Conservation (phyloP, 2,888 invertebrate genomes). For the Sturmia bella region DNA sequence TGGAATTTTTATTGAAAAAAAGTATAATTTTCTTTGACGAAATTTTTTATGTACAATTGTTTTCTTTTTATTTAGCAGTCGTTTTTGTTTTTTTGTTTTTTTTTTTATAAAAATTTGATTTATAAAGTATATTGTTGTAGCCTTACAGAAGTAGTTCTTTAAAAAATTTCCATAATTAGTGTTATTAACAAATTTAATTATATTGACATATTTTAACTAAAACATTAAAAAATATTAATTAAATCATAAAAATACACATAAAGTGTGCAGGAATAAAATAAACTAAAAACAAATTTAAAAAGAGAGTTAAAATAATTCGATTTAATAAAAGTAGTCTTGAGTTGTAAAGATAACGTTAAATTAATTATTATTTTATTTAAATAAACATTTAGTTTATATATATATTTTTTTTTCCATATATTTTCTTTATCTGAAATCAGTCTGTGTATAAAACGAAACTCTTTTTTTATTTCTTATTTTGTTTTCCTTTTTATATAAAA, state of each 20-base stretch:
- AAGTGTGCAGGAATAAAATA: neutral
- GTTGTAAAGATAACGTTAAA: conserved; percentile 22
- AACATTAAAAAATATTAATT: conserved; percentile 12
- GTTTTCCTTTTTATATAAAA: conserved; percentile 1
- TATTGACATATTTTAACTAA: conserved; percentile 32
- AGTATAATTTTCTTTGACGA: neutral
- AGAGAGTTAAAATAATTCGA: conserved; percentile 3
- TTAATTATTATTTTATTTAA: conserved; percentile 22
- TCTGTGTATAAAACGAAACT: conserved; percentile 64
- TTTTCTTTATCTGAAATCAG: conserved; percentile 65
- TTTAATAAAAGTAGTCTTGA: conserved; percentile 28
- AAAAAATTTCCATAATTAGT: conserved; percentile 4
- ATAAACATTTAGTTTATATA: conserved; percentile 37
- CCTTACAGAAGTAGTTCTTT: neutral
- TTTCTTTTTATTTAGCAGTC: conserved; percentile 10
- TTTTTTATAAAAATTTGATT: conserved; percentile 5
- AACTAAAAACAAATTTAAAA: neutral
- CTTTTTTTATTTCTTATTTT: conserved; percentile 3
- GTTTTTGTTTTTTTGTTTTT: conserved; percentile 9
- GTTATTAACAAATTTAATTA: conserved; percentile 7
- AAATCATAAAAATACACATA: neutral
- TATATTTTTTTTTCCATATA: conserved; percentile 18
- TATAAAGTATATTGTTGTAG: neutral
- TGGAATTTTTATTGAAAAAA: neutral
- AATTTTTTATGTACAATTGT: conserved; percentile 33